Base-by-base conservation (phyloP, 2,113 vertebrate genomes). In the Puma concolor region DNA sequence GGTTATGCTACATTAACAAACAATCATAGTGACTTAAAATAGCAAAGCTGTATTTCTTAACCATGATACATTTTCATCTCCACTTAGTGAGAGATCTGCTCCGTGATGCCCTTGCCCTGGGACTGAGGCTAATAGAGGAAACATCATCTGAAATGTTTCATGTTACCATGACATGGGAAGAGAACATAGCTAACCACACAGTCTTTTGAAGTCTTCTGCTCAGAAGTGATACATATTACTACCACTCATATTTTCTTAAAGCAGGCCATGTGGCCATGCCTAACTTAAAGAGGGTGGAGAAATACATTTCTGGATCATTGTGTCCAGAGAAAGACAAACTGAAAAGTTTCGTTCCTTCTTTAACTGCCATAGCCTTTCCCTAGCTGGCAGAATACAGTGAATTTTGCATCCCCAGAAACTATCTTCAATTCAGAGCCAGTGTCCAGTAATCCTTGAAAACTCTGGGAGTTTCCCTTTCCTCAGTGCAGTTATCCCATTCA, bases 1-100 rank as follows among this genome's bases (percentile, higher is more conserved):
- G 31, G 79, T 81, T 96, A 91, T 94, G 60, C 77, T 94, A 82
- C 79, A 89, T 89, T 96, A 86, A 89, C 71, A 79, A 48, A 88
- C 36, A 95, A 66, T 89, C 83, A 52, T 66, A 72, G 27, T 95
- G 83, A 92, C 66, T 96, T 96, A 93, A 88, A 94, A 57, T 44
- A 94, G 41, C 57, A 66, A 89, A 86, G 88, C 76, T 91, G 6
- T 91, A 69, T 67, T 88, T 91, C 54, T 83, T 90, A 86, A 77
- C 17, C 33, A 72, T 90, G 74, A 89, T 57, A 83, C 23, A 60
- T 82, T 94, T 82, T 31, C 29, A 48, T 83, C 44, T 92, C 29
- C 33, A 83, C 33, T 50, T 82, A 52, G 11, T 63, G 27, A 15
- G 19, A 67, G 64, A 44, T 25, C 60, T 89, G 1, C 14, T 72